Evolutionary conservation across 2,888 invertebrate species (phyloP).

Genomic region (Heliconius charithonia): DNA sequence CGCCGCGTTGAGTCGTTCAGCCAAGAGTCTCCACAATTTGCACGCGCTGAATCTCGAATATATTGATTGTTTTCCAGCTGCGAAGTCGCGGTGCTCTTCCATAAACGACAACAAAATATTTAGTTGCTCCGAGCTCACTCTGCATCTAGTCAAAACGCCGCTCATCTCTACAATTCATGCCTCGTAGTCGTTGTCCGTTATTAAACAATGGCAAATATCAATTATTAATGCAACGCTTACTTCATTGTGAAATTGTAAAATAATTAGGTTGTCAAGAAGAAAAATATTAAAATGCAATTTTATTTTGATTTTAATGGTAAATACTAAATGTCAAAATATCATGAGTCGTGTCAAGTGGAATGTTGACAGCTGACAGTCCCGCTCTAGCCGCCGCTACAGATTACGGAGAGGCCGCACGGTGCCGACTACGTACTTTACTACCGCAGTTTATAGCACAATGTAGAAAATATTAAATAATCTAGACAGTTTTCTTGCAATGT

Average conservation of each 20-base stretch:
- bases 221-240: neutral
- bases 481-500: too few relatives aligned
- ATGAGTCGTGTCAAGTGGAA: neutral
- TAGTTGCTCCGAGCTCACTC: conserved; percentile 76
- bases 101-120: conserved; percentile 75
- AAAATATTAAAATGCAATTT: neutral
- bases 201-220: neutral
- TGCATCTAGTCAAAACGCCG: conserved; percentile 68
- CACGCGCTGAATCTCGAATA: conserved; percentile 78
- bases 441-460: neutral
- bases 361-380: neutral
- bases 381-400: too few relatives aligned
- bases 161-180: conserved; percentile 60
- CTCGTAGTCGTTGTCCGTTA: neutral
- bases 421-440: too few relatives aligned
- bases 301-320: conserved; percentile 5
- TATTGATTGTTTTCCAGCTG: conserved; percentile 75
- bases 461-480: too few relatives aligned
- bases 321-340: neutral
- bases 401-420: neutral
- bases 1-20: conserved; percentile 77
- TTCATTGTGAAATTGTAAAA: neutral
- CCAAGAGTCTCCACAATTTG: conserved; percentile 75
- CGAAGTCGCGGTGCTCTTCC: conserved; percentile 80
- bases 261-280: neutral